A percentile compares a stretch with the other conserved stretches of the same genome.
Conservation (phyloP, 2,113 vertebrate genomes). For the Regulus satrapa region DNA sequence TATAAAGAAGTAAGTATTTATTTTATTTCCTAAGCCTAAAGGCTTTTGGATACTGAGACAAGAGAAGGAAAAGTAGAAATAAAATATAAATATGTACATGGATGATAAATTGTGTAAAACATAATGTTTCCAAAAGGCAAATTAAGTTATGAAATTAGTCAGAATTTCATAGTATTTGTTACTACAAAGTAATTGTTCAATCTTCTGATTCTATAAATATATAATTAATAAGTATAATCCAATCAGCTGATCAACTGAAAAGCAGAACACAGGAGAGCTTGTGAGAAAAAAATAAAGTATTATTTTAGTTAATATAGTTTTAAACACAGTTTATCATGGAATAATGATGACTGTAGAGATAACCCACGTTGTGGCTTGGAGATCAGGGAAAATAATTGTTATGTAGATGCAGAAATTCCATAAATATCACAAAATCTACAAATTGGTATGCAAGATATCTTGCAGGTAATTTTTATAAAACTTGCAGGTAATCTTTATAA, state of each 20-base stretch:
- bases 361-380: fast-evolving
- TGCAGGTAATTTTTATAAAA: not conserved
- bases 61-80: not conserved
- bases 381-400: not conserved
- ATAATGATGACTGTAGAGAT: not conserved
- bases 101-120: not conserved
- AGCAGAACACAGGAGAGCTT: not conserved
- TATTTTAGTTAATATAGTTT: not conserved
- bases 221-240: not conserved
- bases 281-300: not conserved
- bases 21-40: not conserved
- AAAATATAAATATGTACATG: not conserved
- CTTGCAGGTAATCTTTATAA: not conserved
- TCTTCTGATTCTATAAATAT: not conserved
- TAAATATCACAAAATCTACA: not conserved
- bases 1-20: not conserved
- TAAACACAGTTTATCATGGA: not conserved
- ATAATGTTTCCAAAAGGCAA: not conserved
- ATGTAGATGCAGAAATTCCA: not conserved
- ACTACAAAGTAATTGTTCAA: not conserved
- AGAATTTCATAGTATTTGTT: no score
- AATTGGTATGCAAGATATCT: not conserved
- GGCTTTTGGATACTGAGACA: not conserved
- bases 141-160: not conserved
- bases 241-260: not conserved